Evolutionary conservation across 2,113 vertebrate genomes (phyloP).

Genomic region (Orthonyx spaldingii): DNA sequence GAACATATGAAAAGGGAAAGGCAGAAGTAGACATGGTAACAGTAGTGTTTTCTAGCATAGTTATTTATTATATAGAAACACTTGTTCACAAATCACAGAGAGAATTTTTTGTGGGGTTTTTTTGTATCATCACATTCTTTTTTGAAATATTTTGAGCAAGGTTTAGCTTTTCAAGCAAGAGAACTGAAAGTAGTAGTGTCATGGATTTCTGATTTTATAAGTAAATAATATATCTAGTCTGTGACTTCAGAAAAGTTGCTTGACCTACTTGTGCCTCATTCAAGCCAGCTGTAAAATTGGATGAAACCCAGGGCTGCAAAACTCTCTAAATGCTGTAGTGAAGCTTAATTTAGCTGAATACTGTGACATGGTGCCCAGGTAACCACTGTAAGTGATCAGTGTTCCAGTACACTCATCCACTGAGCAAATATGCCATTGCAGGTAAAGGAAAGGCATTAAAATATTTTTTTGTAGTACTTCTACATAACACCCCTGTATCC

Average conservation of each 20-base stretch:
- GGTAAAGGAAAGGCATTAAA: not conserved
- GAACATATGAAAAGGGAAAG: not conserved
- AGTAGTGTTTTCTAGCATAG: not conserved
- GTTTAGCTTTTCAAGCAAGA: not conserved
- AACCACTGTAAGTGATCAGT: not conserved
- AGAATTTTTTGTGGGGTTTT: not conserved
- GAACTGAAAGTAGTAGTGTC: not conserved
- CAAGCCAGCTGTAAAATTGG: not conserved
- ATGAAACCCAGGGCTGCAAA: not conserved
- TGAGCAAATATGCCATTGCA: not conserved
- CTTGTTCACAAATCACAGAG: not conserved
- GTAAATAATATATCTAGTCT: not conserved
- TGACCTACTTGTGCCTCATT: not conserved
- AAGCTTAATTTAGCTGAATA: not conserved
- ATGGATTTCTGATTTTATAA: not conserved
- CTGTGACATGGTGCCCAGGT: not conserved
- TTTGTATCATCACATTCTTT: not conserved
- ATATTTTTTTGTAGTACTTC: not conserved
- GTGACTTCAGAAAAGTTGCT: not conserved
- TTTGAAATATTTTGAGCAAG: not conserved
- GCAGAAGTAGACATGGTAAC: not conserved
- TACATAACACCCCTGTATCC: accelerated
- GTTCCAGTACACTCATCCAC: not conserved
- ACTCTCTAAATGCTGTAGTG: not conserved
- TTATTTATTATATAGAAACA: not conserved